A percentile compares a stretch with the other conserved stretches of the same genome.
These are phyloP conservation scores for Latheticus oryzae DNA, from an alignment of 2,888 invertebrate species.

Conservation along the genomic window DNA sequence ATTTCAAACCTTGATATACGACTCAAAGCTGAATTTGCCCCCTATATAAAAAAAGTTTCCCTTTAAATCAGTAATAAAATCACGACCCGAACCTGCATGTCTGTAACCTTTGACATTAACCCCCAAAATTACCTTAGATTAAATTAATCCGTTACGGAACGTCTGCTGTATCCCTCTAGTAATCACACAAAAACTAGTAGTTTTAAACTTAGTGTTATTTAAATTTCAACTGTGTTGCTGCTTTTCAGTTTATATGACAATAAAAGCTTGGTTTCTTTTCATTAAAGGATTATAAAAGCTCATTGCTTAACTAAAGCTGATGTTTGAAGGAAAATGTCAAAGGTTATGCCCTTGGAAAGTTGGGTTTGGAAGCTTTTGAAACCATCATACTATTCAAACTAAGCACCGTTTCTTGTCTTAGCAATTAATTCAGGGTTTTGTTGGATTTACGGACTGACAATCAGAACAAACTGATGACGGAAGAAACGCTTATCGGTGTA, in stretches of 20 bases:
- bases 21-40: not conserved
- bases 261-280: slow-evolving; percentile 9
- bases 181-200: not conserved
- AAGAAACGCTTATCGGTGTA: not conserved
- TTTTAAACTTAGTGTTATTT: too few relatives aligned
- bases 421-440: slow-evolving; percentile 7
- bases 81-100: slow-evolving; percentile 7
- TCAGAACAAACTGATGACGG: not conserved
- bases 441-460: not conserved
- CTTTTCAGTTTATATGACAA: slow-evolving; percentile 4
- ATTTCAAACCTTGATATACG: too few relatives aligned
- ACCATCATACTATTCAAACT: slow-evolving; percentile 4
- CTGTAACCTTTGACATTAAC: slow-evolving; percentile 31
- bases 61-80: slow-evolving; percentile 1
- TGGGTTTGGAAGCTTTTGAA: slow-evolving; percentile 10
- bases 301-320: slow-evolving; percentile 5
- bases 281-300: slow-evolving; percentile 17
- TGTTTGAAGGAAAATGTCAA: slow-evolving; percentile 32
- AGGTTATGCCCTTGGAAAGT: slow-evolving; percentile 27
- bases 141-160: slow-evolving; percentile 13
- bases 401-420: slow-evolving; percentile 8
- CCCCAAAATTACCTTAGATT: not conserved
- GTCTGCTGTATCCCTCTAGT: not conserved
- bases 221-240: slow-evolving; percentile 1
- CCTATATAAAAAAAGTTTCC: slow-evolving; percentile 2